A percentile compares a stretch with the other conserved stretches of the same genome.
These are phyloP conservation scores for mouse (Mus musculus) DNA, from an alignment of 2,113 vertebrate genomes.

Conservation along the genomic window GRCm39 chr12:107232001-107232500, in stretches of 20 bases:
- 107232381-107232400: no score
- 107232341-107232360: no score
- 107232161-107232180: not conserved
- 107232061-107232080: no score
- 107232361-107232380: not conserved
- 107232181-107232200: rapidly evolving
- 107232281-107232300: no score
- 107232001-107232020: no score
- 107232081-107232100: no score
- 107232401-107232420: no score
- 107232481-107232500: not conserved
- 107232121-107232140: no score
- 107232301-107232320: not conserved
- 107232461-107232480: not conserved
- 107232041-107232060: not conserved
- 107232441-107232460: rapidly evolving
- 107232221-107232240: no score
- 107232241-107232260: no score
- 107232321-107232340: not conserved
- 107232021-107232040: no score
- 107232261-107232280: no score
- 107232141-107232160: not conserved
- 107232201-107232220: not conserved
- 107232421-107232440: rapidly evolving
- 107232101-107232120: not conserved